Evolutionary conservation across 92 coral and sea anemone species (phyloP).

Genomic region (Porites divaricata): DNA sequence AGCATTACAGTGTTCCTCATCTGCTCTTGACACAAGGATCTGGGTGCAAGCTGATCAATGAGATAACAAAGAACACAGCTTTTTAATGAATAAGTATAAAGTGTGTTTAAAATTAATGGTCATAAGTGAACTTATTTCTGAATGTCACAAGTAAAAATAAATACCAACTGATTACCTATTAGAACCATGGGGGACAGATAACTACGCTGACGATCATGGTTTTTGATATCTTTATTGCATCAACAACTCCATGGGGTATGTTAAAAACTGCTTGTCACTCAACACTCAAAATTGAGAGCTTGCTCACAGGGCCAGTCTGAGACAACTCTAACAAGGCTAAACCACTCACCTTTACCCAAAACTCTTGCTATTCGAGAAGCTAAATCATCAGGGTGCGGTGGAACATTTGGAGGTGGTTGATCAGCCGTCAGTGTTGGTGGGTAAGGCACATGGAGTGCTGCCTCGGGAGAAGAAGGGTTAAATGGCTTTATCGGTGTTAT

Average conservation of each 20-base stretch:
- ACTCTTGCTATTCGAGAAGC: slow-evolving; percentile 93
- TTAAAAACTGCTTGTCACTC: no score
- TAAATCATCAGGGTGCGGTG: slow-evolving; percentile 88
- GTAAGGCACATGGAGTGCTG: slow-evolving; percentile 21
- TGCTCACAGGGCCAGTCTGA: no score
- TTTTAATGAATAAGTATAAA: not conserved
- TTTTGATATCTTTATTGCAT: no score
- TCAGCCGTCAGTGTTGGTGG: slow-evolving; percentile 37
- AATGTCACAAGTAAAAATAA: no score
- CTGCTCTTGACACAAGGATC: slow-evolving; percentile 94
- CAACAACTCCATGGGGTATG: no score
- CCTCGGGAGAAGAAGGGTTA: slow-evolving; percentile 62
- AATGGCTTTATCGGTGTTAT: slow-evolving; percentile 90
- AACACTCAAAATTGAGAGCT: no score
- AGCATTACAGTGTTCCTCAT: slow-evolving; percentile 80
- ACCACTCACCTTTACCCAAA: slow-evolving; percentile 87
- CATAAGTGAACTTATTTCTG: no score
- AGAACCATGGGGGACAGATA: no score
- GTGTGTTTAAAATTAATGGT: no score
- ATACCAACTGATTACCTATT: no score
- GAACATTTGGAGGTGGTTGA: slow-evolving; percentile 47
- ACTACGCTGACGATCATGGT: no score
- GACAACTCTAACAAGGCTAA: not conserved
- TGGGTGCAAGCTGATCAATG: slow-evolving; percentile 90
- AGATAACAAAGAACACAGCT: not conserved